Evolutionary conservation across 2,888 invertebrate species (phyloP).

Genomic region (Notodonta dromedarius): DNA sequence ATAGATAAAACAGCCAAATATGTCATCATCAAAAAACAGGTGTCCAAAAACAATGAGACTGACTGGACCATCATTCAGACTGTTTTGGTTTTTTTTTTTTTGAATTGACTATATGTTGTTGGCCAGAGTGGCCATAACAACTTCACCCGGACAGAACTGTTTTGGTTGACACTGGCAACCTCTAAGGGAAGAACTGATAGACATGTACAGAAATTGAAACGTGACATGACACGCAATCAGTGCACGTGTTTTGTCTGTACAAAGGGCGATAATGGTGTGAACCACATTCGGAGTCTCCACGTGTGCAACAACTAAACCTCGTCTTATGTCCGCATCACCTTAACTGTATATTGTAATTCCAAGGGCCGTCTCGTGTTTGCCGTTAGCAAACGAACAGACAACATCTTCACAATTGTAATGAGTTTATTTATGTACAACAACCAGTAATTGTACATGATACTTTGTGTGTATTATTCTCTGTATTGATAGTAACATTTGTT

Average conservation of each 20-base stretch:
- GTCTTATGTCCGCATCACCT: neutral
- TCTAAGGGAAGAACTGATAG: constrained; percentile 19
- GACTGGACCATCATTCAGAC: neutral
- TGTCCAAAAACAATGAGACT: neutral
- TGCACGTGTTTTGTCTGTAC: constrained; percentile 22
- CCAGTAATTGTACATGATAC: neutral
- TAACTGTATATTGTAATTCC: constrained; percentile 41
- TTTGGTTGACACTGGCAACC: constrained; percentile 19
- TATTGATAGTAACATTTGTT: neutral
- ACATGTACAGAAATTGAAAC: constrained; percentile 5
- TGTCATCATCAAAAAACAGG: neutral
- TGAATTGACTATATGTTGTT: too few relatives aligned
- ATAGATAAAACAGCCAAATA: neutral
- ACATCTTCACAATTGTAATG: constrained; percentile 38
- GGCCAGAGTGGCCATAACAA: too few relatives aligned
- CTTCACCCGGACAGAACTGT: too few relatives aligned
- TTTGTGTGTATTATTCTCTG: neutral
- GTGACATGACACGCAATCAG: constrained; percentile 9
- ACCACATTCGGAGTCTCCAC: constrained; percentile 21
- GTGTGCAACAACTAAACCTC: constrained; percentile 12
- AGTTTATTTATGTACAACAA: constrained; percentile 23
- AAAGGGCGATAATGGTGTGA: constrained; percentile 5
- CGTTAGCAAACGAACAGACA: constrained; percentile 33
- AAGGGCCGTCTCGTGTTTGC: constrained; percentile 37
- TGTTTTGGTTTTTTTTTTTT: too few relatives aligned